Conservation (phyloP, 2,113 vertebrate genomes). For the Oenanthe melanoleuca region DNA sequence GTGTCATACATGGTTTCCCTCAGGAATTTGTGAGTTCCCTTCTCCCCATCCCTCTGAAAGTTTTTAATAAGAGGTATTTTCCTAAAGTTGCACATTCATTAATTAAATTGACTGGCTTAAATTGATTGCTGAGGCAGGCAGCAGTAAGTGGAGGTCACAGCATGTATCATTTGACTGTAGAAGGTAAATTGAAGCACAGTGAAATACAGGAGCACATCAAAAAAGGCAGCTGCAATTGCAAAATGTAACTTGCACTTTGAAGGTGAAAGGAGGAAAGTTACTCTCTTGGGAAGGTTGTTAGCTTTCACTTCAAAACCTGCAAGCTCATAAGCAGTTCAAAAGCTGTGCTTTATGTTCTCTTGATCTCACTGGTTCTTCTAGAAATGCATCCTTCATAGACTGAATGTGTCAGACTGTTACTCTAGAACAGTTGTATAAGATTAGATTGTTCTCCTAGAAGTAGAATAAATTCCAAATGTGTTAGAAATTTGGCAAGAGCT, state of each 20-base stretch:
- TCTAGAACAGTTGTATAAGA: neutral
- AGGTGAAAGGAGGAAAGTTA: neutral
- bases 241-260: neutral
- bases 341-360: neutral
- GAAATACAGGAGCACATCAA: neutral
- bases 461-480: neutral
- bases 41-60: neutral
- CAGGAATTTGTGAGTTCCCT: neutral
- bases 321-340: neutral
- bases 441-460: neutral
- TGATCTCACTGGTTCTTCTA: neutral
- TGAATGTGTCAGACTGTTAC: neutral
- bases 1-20: neutral
- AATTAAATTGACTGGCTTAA: neutral
- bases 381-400: neutral
- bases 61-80: neutral
- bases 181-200: neutral
- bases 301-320: neutral
- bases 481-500: neutral
- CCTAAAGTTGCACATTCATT: neutral
- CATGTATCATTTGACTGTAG: fast-evolving
- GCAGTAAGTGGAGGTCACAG: neutral
- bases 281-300: neutral
- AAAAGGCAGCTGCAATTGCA: neutral
- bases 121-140: neutral